Conservation (phyloP, 2,797 vertebrate genomes). For the Xenopus petersii region DNA sequence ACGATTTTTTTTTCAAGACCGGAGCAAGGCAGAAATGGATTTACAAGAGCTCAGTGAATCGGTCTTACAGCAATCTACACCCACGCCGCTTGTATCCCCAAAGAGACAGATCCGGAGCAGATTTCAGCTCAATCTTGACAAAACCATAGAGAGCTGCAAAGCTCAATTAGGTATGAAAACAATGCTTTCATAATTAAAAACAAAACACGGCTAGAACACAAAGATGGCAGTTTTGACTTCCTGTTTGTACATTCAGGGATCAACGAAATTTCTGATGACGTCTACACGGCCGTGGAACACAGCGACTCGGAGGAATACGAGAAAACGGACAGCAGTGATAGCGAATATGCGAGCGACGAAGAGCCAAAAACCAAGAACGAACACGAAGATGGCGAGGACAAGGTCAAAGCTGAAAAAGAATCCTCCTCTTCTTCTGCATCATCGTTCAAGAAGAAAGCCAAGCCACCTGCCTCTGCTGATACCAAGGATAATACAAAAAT, state of each 20-base stretch:
- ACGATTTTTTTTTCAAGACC: conserved; percentile 68
- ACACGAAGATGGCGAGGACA: conserved; percentile 77
- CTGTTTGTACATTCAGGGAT: conserved; percentile 76
- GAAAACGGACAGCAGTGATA: conserved; percentile 93
- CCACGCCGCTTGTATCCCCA: conserved; percentile 76
- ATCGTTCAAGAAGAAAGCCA: conserved; percentile 77
- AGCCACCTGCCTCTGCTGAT: conserved; percentile 68
- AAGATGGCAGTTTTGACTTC: not conserved
- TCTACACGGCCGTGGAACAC: conserved; percentile 86
- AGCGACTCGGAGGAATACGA: conserved; percentile 95
- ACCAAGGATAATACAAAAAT: conserved; percentile 74
- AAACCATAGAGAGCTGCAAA: conserved; percentile 97
- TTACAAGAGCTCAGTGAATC: conserved; percentile 92
- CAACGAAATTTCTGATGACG: conserved; percentile 92
- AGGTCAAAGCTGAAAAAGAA: conserved; percentile 74
- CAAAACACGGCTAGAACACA: conserved; percentile 2
- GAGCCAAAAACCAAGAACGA: conserved; percentile 86
- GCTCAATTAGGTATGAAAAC: conserved; percentile 84
- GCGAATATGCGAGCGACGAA: conserved; percentile 87
- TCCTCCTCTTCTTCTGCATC: conserved; percentile 34
- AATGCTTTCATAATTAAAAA: not conserved
- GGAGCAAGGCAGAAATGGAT: conserved; percentile 97
- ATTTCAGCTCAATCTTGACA: conserved; percentile 96
- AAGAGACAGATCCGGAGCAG: conserved; percentile 88
- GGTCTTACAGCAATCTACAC: conserved; percentile 76